Base-by-base conservation (phyloP, 2,113 vertebrate species). In the Blennius ocellaris region DNA sequence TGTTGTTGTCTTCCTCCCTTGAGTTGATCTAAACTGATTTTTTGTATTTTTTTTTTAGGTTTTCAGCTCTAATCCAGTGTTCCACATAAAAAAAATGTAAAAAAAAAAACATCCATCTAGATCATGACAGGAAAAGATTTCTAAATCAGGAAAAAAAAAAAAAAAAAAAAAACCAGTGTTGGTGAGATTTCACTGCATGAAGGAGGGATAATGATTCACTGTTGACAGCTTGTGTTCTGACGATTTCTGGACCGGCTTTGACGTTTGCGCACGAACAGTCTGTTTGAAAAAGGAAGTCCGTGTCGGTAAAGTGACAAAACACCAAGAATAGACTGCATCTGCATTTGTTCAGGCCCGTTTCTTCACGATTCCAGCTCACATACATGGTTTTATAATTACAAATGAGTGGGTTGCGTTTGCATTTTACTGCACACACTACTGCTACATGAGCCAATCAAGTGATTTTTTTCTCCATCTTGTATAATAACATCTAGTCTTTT, bases 251-350 rank as follows among this genome's bases (percentile, higher is more conserved):
- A 59, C 38, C 12, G 0, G 52, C 60, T 54, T 50, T 45, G 11
- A 30, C 21, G 21, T 30, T 30, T 30, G 21, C 4, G n/a, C 6
- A 41, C 6, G n/a, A 41, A 16, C 21, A 1, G 0, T 47, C 17
- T 7, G 36, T 40, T 11, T 52, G 11, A n/a, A 63, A 57, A 17
- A 48, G 37, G 0, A n/a, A 30, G 63, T 61, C 17, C n/a, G 49
- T 68, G 69, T 71, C 49, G 36, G 44, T 10, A 87, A 87, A 55
- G 58, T 69, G 36, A 67, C 10, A 65, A 53, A 71, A 70, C 8
- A 6, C 7, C n/a, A 36, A 9, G 54, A 66, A 45, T 7, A 30
- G 37, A 53, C 2, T 44, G 37, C 43, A 68, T 71, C 49, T 85
- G 69, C 51, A n/a, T 73, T 70, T 63, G 51, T 47, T 54, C 8